Percentiles rank a stretch among this genome's conserved stretches.
These are phyloP conservation scores for Tromatobia lineatoria DNA, from an alignment of 2,888 invertebrate genomes.

Conservation along the genomic window DNA sequence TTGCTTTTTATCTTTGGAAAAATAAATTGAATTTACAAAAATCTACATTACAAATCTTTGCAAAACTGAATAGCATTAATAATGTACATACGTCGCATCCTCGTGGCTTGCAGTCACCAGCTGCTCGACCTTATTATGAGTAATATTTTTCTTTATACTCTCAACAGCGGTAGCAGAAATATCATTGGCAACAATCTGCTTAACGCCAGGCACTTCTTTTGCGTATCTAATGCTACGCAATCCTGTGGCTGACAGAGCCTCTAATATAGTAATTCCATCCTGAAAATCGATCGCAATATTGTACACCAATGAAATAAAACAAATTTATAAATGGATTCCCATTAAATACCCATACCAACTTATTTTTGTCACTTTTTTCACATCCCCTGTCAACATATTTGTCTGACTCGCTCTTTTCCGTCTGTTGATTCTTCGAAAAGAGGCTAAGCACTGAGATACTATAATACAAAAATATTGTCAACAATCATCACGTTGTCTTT, in stretches of 20 bases:
- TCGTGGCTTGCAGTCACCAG: constrained; percentile 92
- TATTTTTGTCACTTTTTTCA: constrained; percentile 7
- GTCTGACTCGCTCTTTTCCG: not conserved
- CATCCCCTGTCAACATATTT: not conserved
- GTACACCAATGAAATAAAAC: not conserved
- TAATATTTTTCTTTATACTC: constrained; percentile 93
- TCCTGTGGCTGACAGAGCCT: constrained; percentile 98
- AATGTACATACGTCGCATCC: constrained; percentile 93
- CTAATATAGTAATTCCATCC: constrained; percentile 91
- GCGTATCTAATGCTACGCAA: constrained; percentile 98
- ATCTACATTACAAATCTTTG: constrained; percentile 14
- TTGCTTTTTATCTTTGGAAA: too few relatives aligned
- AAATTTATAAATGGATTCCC: not conserved
- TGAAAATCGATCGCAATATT: constrained; percentile 76
- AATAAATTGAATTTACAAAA: too few relatives aligned
- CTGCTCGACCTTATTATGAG: constrained; percentile 91
- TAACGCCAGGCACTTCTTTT: constrained; percentile 94
- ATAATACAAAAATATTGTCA: constrained; percentile 24
- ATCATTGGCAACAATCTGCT: constrained; percentile 96
- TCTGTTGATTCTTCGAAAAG: constrained; percentile 57
- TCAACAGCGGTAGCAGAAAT: constrained; percentile 94
- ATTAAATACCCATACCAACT: not conserved
- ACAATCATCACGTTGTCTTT: constrained; percentile 20
- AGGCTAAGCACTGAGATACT: constrained; percentile 69
- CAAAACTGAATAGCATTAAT: not conserved